Evolutionary conservation across 1,140 invertebrate genomes (phyloP), one percentile per base, ranked within the genome.

Genomic region (Procambarus virginalis): DNA sequence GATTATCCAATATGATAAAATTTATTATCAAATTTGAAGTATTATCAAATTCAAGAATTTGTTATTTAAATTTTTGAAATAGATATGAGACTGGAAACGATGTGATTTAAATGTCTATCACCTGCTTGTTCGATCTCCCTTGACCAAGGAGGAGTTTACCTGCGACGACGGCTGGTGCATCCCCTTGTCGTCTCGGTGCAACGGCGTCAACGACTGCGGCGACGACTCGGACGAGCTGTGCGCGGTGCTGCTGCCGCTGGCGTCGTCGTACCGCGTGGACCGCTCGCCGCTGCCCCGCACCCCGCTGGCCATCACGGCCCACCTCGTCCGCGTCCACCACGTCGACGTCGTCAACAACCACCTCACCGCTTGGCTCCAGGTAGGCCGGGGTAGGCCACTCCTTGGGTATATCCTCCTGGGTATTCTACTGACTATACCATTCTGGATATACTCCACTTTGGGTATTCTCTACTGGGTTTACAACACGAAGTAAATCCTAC

Each of bases 201-300:
- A 80, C n/a, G 78, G 78, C 2, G 34, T 55, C 22, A 51, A 80
- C 48, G 78, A 80, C 78, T 80, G 78, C n/a, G 78, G 78, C 49
- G 78, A 80, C 49, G 20, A 80, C 49, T 80, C 78, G 8, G 78
- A 80, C 20, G 78, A 80, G 49, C 20, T 80, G 49, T 80, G 78
- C 9, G 10, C n/a, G 3, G 20, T 80, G 49, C 20, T 80, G 49
- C 20, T 22, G 49, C 78, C 78, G 8, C 78, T 80, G 0, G 49
- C 78, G 49, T n/a, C 22, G 49, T 80, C 78, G 3, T 80, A 80
- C 78, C 49, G 78, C 9, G 6, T 20, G 8, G 22, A 80, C 78
- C 49, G 78, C n/a, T 46, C 78, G 2, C 78, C 20, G 20, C 55
- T 80, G 20, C 49, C 78, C 1, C 49, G 55, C 9, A 80, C 78